These are phyloP conservation scores for Otocyon megalotis DNA, from an alignment of 2,113 vertebrate species.

Conservation along the genomic window DNA sequence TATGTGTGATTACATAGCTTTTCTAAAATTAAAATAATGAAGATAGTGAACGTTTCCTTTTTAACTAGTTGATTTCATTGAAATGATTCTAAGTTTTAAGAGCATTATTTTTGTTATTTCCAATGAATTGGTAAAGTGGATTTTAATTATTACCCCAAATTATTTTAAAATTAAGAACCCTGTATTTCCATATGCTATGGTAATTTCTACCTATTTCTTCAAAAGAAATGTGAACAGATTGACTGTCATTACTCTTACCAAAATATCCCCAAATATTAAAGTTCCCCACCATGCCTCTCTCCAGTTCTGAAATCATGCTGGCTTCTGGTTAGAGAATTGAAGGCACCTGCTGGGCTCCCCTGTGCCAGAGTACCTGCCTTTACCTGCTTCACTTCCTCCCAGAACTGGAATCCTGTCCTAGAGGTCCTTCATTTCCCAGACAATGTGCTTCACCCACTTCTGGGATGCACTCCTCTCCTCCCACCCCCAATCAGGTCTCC, in stretches of 20 bases:
- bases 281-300: background rate
- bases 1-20: constrained; percentile 7
- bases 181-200: background rate
- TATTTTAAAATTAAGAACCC: background rate
- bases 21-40: constrained; percentile 52
- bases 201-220: background rate
- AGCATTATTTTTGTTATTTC: constrained; percentile 28
- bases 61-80: background rate
- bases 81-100: background rate
- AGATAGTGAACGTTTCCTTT: constrained; percentile 16
- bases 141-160: background rate
- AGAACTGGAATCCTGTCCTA: background rate
- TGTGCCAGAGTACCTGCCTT: background rate
- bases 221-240: background rate
- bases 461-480: background rate
- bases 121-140: background rate
- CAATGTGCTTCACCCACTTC: background rate
- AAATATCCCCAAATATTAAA: background rate
- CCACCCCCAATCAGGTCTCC: too few relatives aligned
- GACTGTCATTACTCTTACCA: background rate
- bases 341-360: background rate
- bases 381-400: background rate
- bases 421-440: background rate
- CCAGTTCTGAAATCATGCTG: background rate
- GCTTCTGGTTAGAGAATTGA: background rate